These are phyloP conservation scores for Poeciliopsis infans DNA, from an alignment of 2,797 vertebrate genomes.

Conservation along the genomic window DNA sequence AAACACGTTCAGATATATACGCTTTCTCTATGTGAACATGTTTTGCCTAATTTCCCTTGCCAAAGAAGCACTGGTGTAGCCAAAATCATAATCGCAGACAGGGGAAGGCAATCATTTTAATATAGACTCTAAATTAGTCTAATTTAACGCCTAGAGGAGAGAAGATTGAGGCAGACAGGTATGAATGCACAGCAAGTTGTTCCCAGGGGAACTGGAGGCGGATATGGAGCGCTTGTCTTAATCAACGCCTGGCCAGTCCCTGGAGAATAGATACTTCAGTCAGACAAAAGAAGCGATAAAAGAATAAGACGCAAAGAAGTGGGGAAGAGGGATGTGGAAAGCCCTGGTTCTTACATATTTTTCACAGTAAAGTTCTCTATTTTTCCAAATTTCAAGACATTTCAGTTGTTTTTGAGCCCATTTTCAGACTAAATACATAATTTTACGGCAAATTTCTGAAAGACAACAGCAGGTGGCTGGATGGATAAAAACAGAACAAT, in stretches of 20 bases:
- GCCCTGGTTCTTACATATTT: not conserved
- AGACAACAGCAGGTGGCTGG: not conserved
- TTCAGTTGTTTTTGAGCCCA: not conserved
- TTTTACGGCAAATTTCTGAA: not conserved
- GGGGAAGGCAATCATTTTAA: constrained; percentile 8
- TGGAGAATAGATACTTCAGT: constrained; percentile 38
- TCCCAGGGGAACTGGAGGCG: constrained; percentile 41
- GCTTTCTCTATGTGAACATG: not conserved
- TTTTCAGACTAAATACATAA: not conserved
- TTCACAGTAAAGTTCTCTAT: not conserved
- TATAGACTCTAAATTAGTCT: constrained; percentile 38
- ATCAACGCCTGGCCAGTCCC: constrained; percentile 56
- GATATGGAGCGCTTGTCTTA: constrained; percentile 54
- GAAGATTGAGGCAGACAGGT: constrained; percentile 40
- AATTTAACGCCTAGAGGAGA: constrained; percentile 39
- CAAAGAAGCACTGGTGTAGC: not conserved
- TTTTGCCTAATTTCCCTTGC: not conserved
- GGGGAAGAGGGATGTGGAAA: not conserved
- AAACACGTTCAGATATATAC: not conserved
- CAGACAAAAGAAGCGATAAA: constrained; percentile 41
- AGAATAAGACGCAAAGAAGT: not conserved
- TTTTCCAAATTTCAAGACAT: not conserved
- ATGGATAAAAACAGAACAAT: not conserved
- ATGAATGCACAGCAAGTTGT: constrained; percentile 47
- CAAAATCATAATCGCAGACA: constrained; percentile 5